These are phyloP conservation scores for Frankliniella intonsa DNA, from an alignment of 2,888 invertebrate species.

Conservation along the genomic window DNA sequence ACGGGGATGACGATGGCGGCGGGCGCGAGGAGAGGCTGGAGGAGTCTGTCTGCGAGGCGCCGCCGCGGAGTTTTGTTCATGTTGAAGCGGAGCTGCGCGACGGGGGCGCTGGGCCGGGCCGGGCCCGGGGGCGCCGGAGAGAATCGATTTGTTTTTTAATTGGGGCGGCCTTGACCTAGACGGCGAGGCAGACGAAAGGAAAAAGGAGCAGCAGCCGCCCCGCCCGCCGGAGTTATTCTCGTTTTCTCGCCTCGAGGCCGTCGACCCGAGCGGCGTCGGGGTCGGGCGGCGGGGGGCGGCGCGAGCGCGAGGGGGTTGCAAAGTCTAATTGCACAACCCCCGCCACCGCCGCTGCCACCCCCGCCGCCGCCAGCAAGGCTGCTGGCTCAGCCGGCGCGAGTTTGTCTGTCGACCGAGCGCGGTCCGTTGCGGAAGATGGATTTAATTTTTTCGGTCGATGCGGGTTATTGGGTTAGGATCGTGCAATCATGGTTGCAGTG, in stretches of 20 bases:
- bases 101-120: background rate
- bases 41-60: background rate
- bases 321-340: constrained; percentile 5
- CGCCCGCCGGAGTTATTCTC: background rate
- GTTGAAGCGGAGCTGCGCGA: background rate
- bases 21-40: background rate
- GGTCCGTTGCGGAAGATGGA: no score
- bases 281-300: no score
- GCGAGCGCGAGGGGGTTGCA: background rate
- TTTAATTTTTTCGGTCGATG: background rate
- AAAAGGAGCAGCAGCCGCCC: background rate
- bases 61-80: no score
- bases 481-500: background rate
- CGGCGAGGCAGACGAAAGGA: background rate
- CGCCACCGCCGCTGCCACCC: background rate
- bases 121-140: background rate
- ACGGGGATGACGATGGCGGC: background rate
- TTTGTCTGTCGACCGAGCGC: no score
- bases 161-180: constrained; percentile 12
- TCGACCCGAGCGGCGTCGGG: constrained; percentile 9
- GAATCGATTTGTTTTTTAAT: constrained; percentile 19
- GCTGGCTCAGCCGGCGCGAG: background rate
- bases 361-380: background rate
- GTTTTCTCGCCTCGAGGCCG: constrained; percentile 21
- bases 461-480: no score